These are phyloP conservation scores for Suricata suricatta DNA, from an alignment of 2,113 vertebrate genomes.

Conservation along the genomic window DNA sequence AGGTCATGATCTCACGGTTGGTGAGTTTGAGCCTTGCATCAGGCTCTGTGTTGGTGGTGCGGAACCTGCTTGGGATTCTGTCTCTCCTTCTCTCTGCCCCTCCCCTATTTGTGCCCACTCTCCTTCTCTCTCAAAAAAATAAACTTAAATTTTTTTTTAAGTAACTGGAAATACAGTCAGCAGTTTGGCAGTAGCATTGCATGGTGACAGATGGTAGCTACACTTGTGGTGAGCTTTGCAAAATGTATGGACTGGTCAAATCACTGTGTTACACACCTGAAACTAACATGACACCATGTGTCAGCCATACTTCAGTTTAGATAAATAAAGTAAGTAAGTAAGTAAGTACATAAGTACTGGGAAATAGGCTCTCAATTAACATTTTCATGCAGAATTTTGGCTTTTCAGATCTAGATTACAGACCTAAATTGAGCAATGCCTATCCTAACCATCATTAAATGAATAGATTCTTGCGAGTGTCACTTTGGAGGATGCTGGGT, in stretches of 20 bases:
- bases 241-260: neutral
- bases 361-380: neutral
- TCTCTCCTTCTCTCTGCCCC: too few relatives aligned
- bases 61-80: too few relatives aligned
- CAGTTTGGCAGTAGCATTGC: neutral
- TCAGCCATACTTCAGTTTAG: neutral
- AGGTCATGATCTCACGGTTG: too few relatives aligned
- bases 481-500: neutral
- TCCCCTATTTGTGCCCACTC: too few relatives aligned
- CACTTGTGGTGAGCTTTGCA: neutral
- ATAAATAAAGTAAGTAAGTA: too few relatives aligned
- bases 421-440: neutral
- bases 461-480: neutral
- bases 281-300: neutral
- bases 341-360: neutral
- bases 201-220: neutral
- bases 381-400: neutral
- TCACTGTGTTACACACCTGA: neutral
- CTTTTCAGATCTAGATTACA: neutral
- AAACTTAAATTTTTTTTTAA: neutral
- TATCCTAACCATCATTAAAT: neutral
- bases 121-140: too few relatives aligned
- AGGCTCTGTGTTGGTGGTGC: too few relatives aligned
- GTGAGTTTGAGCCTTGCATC: too few relatives aligned
- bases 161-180: neutral